phyloP scores from a whole-genome alignment of 2,888 invertebrate species.

The Pammene aurita region DNA sequence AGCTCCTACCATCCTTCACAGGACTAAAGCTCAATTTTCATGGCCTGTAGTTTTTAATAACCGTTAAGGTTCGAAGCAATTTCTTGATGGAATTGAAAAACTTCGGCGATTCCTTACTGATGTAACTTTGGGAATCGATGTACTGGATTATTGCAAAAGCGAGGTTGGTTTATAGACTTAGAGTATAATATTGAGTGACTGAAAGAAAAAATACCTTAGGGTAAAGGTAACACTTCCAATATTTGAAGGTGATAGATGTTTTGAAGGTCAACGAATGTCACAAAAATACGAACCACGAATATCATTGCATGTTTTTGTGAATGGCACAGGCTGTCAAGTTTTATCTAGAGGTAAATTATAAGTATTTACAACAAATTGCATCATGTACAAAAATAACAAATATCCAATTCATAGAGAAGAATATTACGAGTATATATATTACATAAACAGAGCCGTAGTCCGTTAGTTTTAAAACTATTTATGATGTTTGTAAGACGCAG shows the following conservation, averaged over 20 bases:
- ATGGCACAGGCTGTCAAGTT: too few relatives aligned
- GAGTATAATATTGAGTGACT: conserved; percentile 14
- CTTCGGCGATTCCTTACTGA: conserved; percentile 47
- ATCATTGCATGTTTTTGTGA: too few relatives aligned
- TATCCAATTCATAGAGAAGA: too few relatives aligned
- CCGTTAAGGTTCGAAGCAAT: conserved; percentile 56
- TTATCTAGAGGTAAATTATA: too few relatives aligned
- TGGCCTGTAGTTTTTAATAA: conserved; percentile 61
- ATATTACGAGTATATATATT: too few relatives aligned
- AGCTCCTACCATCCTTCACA: conserved; percentile 11
- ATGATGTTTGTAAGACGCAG: too few relatives aligned
- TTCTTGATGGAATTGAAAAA: conserved; percentile 68
- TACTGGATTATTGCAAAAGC: conserved; percentile 10
- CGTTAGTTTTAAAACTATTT: too few relatives aligned
- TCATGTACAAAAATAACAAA: too few relatives aligned
- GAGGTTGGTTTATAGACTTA: background rate
- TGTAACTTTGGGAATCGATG: conserved; percentile 19
- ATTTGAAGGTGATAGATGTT: conserved; percentile 1
- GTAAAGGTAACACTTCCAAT: conserved; percentile 1
- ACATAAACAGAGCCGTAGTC: too few relatives aligned
- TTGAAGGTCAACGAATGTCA: background rate
- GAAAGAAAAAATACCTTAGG: background rate
- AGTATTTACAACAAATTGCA: too few relatives aligned
- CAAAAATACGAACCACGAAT: too few relatives aligned
- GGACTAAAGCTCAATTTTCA: conserved; percentile 13